Conservation (phyloP, 2,888 invertebrate species). For the Amphipyra tragopoginis region DNA sequence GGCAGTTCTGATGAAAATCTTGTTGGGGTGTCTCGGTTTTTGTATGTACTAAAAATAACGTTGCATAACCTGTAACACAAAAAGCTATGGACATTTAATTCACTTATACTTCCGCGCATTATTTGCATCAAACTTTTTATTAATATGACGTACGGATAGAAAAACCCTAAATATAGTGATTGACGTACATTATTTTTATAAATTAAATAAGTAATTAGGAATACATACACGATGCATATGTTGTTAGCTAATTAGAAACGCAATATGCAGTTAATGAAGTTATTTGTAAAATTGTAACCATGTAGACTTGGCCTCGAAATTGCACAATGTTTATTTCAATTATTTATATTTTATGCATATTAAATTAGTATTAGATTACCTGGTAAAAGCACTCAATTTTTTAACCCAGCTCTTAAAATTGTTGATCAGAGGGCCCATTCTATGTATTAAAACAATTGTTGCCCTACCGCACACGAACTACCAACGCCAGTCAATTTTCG, state of each 20-base stretch:
- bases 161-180: background rate
- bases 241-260: slow-evolving; percentile 13
- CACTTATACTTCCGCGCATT: background rate
- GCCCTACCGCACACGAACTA: no score
- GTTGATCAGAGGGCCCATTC: no score
- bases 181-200: slow-evolving; percentile 4
- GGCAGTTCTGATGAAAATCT: no score
- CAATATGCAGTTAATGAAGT: slow-evolving; percentile 9
- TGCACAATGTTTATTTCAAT: no score
- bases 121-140: slow-evolving; percentile 14
- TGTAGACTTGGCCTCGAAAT: background rate
- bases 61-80: background rate
- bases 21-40: no score
- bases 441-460: no score
- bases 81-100: background rate
- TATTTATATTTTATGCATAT: no score
- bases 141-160: background rate
- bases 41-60: no score
- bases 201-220: slow-evolving; percentile 8
- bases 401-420: no score
- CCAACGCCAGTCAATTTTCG: no score
- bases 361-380: no score
- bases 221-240: slow-evolving; percentile 8
- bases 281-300: background rate
- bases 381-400: no score